Conservation (phyloP, 2,888 invertebrate species). For the Cyrtodaria siliqua region DNA sequence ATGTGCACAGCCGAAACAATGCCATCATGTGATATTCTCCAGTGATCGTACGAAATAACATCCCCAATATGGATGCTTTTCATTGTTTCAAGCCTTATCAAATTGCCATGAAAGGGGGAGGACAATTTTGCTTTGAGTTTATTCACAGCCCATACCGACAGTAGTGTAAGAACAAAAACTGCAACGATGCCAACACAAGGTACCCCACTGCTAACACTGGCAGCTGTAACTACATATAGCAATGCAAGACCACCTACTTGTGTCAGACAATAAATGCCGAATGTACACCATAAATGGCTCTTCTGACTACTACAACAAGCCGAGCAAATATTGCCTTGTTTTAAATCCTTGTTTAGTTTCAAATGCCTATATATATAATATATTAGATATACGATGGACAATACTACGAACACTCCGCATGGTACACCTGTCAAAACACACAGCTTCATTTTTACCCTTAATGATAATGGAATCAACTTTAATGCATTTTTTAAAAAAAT, state of each 20-base stretch:
- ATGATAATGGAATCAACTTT: conserved; percentile 11
- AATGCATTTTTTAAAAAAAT: conserved; percentile 8
- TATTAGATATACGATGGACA: conserved; percentile 21
- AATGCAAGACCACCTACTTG: conserved; percentile 34
- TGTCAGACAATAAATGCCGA: conserved; percentile 13
- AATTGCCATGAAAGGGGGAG: conserved; percentile 38
- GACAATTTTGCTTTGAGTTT: conserved; percentile 9
- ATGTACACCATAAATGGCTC: conserved; percentile 27
- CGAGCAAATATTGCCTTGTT: conserved; percentile 17
- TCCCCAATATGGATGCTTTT: conserved; percentile 20
- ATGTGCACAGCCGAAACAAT: conserved; percentile 19
- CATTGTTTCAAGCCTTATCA: conserved; percentile 10
- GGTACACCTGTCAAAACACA: background rate
- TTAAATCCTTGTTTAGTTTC: conserved; percentile 10
- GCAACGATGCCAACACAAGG: conserved; percentile 7
- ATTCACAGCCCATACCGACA: conserved; percentile 13
- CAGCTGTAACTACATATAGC: conserved; percentile 16
- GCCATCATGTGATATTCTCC: conserved; percentile 17
- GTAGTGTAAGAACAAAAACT: conserved; percentile 15
- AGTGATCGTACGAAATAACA: conserved; percentile 21
- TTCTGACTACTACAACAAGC: conserved; percentile 24
- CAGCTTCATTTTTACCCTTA: conserved; percentile 5
- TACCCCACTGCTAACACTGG: conserved; percentile 9
- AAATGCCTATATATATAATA: conserved; percentile 29
- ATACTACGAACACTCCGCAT: conserved; percentile 12